Evolutionary conservation across 2,113 vertebrate species (phyloP).

Genomic region (Chrysemys picta): DNA sequence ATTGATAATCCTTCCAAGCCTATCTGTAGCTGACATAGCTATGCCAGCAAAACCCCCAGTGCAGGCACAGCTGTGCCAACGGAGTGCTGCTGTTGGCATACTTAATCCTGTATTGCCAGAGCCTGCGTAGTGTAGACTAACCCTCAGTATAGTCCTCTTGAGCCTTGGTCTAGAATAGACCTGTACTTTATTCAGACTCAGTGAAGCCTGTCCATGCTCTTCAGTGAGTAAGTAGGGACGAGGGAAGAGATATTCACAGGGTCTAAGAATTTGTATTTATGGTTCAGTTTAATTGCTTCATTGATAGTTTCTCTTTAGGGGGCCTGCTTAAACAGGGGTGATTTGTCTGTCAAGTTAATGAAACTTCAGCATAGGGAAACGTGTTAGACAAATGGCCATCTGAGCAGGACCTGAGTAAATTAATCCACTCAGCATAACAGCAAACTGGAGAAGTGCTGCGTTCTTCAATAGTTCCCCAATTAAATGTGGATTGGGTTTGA

Average conservation of each 20-base stretch:
- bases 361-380: background rate
- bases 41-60: background rate
- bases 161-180: background rate
- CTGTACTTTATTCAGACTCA: constrained; percentile 12
- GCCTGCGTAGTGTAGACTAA: background rate
- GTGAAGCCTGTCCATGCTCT: background rate
- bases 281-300: background rate
- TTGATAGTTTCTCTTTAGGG: background rate
- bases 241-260: background rate
- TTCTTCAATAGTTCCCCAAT: background rate
- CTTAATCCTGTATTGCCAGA: background rate
- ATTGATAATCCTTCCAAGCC: no score
- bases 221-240: background rate
- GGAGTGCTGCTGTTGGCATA: background rate
- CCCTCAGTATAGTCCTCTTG: background rate
- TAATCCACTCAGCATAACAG: background rate
- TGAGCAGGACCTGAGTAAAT: background rate
- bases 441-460: background rate
- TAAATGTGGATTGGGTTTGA: constrained; percentile 16
- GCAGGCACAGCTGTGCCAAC: no score
- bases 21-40: background rate
- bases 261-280: background rate
- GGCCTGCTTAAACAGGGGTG: background rate
- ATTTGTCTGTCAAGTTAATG: background rate
- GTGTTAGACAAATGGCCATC: background rate